Base-by-base conservation (phyloP, 2,797 vertebrate genomes). In the Cheirogaleus major region DNA sequence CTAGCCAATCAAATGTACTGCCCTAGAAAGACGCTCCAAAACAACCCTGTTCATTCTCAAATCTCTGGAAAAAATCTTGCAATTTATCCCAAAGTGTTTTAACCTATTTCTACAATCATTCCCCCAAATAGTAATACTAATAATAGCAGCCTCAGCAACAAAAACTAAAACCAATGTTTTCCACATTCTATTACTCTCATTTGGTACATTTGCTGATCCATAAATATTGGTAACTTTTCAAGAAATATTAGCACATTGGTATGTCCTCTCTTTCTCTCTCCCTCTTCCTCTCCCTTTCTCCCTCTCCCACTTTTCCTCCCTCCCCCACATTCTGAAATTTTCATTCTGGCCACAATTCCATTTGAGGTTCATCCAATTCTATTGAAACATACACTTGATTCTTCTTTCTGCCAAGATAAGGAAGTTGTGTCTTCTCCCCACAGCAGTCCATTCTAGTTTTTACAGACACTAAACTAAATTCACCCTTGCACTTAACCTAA, bases 141-240 rank as follows among this genome's bases (percentile, higher is more conserved):
- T 7, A 86, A 35, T 2, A 67, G 9, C 41, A 69, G 27, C 38
- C 45, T 81, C 14, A 82, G 43, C 22, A 85, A 81, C 30, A 91
- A 38, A 23, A 92, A 85, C 13, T 75, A 89, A 92, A 86, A 63
- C 3, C 59, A 91, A 20, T 45, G n/a, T 88, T 91, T 89, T 17
- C 61, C 45, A 73, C n/a, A 85, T 11, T 93, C 1, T 76, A 89
- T 57, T 91, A 76, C 52, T 93, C 69, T 90, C 32, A 94, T 84
- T 96, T 93, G n/a, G 17, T 27, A 79, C 4, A 55, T 17, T 50
- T 89, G 12, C 32, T 76, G 13, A 76, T 30, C 22, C 6, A 93
- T 32, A 97, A 95, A 91, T 61, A 95, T 48, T 57, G 35, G 65
- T 59, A 94, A 69, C 23, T 88, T 86, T 91, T 73, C 50, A 87